Evolutionary conservation across 2,113 vertebrate species (phyloP).

Genomic region (Saccopteryx leptura): DNA sequence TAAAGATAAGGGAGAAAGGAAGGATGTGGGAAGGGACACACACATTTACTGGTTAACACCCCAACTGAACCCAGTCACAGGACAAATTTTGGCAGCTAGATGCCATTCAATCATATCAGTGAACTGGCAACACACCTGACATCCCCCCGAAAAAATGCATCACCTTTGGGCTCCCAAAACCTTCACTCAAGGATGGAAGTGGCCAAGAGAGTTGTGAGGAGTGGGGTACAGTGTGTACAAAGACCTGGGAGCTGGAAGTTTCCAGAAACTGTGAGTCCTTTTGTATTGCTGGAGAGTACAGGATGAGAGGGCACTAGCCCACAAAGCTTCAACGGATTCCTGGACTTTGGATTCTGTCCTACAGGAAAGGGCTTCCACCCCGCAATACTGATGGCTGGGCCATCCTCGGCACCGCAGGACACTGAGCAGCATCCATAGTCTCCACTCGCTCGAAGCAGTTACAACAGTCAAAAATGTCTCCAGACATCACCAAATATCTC

Average conservation of each 20-base stretch:
- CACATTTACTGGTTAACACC: accelerated
- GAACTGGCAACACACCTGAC: background rate
- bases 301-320: accelerated
- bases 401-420: accelerated
- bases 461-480: background rate
- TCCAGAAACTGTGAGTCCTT: background rate
- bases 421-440: accelerated
- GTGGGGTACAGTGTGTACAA: background rate
- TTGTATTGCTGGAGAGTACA: background rate
- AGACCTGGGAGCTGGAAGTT: background rate
- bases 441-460: background rate
- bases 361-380: accelerated
- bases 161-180: background rate
- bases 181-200: background rate
- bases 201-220: background rate
- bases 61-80: background rate
- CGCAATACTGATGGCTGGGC: accelerated
- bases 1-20: background rate
- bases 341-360: background rate
- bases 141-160: background rate
- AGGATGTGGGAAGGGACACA: background rate
- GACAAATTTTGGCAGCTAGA: background rate
- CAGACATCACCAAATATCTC: no score
- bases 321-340: no score
- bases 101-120: accelerated